Evolutionary conservation across 1,140 invertebrate genomes (phyloP), one percentile per base, ranked within the genome.

Genomic region (Papilio glaucus): DNA sequence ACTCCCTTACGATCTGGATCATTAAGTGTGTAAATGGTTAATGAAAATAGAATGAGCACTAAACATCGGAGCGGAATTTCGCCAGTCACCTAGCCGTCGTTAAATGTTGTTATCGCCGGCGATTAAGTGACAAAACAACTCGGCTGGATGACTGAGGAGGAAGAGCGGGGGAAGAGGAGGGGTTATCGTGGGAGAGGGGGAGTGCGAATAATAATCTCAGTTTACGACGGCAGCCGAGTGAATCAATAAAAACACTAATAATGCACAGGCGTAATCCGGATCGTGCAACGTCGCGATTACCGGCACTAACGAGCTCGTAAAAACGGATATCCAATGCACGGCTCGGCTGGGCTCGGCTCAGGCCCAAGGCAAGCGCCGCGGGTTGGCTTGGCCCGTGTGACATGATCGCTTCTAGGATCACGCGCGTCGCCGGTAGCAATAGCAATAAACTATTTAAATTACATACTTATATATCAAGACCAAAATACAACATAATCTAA

Each of bases 201-300:
- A 76, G 87, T 86, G 84, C 87, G 90, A 90, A 92, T 92, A 92
- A 92, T 92, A 92, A 90, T 92, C 88, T 92, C 89, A 91, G 85
- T 92, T 92, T 89, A 92, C 89, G 88, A 92, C 88, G 80, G 86
- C 83, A 88, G 83, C 88, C 90, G 89, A 90, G 88, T 90, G 87
- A 92, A 92, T 92, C 90, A 92, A 92, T 92, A 92, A 92, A 92
- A 92, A 92, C 90, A 92, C 90, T 92, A 92, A 92, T 92, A 92
- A 92, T 92, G 90, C 90, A 92, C 88, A 87, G 83, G 82, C 85
- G 86, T 92, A 90, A 92, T 87, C 90, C 87, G 83, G 86, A 78
- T 83, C 88, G 83, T 92, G 90, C 90, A 92, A 83, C 87, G 80
- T 78, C 78, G 87, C 84, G 88, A 89, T 90, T 90, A 91, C 89